Base-by-base conservation (phyloP, 2,113 vertebrate genomes). In the Capreolus pygargus region DNA sequence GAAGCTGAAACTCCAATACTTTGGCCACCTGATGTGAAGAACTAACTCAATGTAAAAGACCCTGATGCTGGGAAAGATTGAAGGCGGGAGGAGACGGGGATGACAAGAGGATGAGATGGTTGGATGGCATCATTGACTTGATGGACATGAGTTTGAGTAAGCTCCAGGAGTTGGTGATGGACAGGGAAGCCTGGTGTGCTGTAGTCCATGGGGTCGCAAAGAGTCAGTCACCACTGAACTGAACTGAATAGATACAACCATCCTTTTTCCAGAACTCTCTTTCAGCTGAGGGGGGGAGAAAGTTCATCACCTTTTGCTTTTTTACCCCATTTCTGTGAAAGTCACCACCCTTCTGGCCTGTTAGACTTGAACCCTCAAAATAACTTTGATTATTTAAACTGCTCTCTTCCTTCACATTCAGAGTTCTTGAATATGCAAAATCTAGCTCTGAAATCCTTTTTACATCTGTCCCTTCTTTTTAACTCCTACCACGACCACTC, bases 321-420 rank as follows among this genome's bases (percentile, higher is more conserved):
- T 55, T 83, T 5, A 55, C 7, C 1, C n/a, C 16, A 11, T 83
- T 61, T 74, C 52, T 96, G 13, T 67, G 47, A 97, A 61, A 91
- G 87, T 6, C 7, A 47, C 21, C 30, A 89, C 16, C 15, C n/a
- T 58, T 89, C 28, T 27, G 88, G 64, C 55, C 36, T 36, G 52
- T 70, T 82, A 91, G 45, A 19, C 60, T 5, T 83, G 87, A 96
- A 83, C 15, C 25, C 15, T 89, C 55, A 87, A 95, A 82, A 92
- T 15, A 89, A 21, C 60, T 93, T 93, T 79, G 50, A 36, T 33
- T 90, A 60, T 93, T 61, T 30, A 15, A 82, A 12, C 5, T 9
- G 28, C 10, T 33, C 47, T 58, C 54, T 92, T 92, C 64, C 23
- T 83, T 61, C 83, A 91, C 28, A 97, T 89, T 95, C 43, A 97